Percentiles rank a stretch among this genome's conserved stretches.
Evolutionary conservation across 2,113 vertebrate species (phyloP).

Genomic region (Trinectes maculatus): DNA sequence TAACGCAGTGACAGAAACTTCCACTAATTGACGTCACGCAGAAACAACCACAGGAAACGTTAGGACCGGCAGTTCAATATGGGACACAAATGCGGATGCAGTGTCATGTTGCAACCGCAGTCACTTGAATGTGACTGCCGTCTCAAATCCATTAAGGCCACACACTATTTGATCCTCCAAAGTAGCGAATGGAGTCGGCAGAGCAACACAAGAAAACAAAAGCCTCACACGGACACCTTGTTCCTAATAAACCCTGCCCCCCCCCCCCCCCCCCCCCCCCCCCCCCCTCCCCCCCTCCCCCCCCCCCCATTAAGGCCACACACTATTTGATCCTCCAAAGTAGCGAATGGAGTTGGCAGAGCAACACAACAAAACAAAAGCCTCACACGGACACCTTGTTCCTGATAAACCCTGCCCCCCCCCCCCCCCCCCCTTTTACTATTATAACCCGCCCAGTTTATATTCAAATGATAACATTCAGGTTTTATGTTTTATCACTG

Average conservation of each 20-base stretch:
- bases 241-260: background rate
- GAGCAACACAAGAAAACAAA: background rate
- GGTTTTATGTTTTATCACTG: conserved; percentile 1
- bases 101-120: conserved; percentile 55
- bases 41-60: conserved; percentile 62
- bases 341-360: background rate
- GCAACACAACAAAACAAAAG: background rate
- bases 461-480: conserved; percentile 2
- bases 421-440: too few species aligned
- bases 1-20: conserved; percentile 15
- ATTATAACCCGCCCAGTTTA: conserved; percentile 2
- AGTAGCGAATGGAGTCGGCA: background rate
- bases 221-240: background rate
- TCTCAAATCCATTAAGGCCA: conserved; percentile 32
- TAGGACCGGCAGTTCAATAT: conserved; percentile 27
- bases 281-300: too few species aligned
- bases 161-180: conserved; percentile 5
- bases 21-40: conserved; percentile 22
- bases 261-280: too few species aligned
- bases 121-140: conserved; percentile 36
- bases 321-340: conserved; percentile 2
- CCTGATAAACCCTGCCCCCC: background rate
- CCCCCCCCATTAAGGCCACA: conserved; percentile 15
- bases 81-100: conserved; percentile 65
- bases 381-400: background rate